Conservation (phyloP, 2,888 invertebrate genomes). For the Euzetes globulus region DNA sequence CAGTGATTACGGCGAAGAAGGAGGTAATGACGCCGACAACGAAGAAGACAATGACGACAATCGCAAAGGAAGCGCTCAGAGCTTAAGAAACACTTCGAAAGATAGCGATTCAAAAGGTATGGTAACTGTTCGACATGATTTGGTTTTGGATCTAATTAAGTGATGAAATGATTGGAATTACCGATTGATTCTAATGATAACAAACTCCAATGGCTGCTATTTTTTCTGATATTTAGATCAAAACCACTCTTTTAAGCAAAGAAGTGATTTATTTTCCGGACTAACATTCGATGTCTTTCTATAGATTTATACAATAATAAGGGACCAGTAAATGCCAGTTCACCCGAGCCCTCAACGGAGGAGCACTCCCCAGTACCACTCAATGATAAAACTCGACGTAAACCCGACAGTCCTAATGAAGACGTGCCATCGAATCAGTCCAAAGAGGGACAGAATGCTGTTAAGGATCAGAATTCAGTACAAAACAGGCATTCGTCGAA, state of each 20-base stretch:
- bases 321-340: not conserved
- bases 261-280: not conserved
- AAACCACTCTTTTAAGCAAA: too few species aligned
- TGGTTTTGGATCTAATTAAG: not conserved
- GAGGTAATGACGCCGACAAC: conserved; percentile 25
- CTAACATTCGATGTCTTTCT: not conserved
- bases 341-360: not conserved
- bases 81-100: not conserved
- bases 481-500: conserved; percentile 2
- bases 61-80: not conserved
- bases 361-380: not conserved
- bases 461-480: not conserved
- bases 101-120: not conserved
- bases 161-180: not conserved
- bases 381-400: not conserved
- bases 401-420: not conserved
- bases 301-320: not conserved
- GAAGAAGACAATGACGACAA: conserved; percentile 26
- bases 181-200: not conserved
- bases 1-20: conserved; percentile 18
- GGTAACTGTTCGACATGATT: not conserved
- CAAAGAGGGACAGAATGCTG: not conserved
- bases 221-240: not conserved
- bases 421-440: not conserved
- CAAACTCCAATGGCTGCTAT: not conserved